Evolutionary conservation across 2,113 vertebrate species (phyloP).

Genomic region (Clarias macrocephalus): DNA sequence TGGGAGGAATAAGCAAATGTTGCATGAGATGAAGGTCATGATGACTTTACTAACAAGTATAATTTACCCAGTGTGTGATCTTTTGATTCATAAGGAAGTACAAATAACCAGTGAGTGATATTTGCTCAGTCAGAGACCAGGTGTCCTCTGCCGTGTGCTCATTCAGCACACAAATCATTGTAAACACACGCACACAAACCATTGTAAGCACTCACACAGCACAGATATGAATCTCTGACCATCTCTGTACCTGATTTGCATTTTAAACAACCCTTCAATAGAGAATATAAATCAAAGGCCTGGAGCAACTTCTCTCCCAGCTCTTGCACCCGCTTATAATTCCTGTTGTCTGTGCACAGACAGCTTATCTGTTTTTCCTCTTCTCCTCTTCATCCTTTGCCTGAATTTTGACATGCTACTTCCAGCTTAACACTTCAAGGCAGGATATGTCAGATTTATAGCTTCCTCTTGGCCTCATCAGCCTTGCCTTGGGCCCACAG

Average conservation of each 20-base stretch:
- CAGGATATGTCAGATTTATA: slow-evolving; percentile 64
- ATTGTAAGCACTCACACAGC: background rate
- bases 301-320: background rate
- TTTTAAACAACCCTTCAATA: slow-evolving; percentile 56
- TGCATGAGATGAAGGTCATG: slow-evolving; percentile 1
- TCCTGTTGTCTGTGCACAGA: slow-evolving; percentile 54
- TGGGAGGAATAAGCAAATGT: background rate
- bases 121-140: slow-evolving; percentile 26
- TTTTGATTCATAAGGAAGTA: slow-evolving; percentile 33
- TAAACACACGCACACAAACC: slow-evolving; percentile 16
- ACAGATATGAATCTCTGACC: slow-evolving; percentile 8
- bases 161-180: slow-evolving; percentile 24
- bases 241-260: slow-evolving; percentile 53
- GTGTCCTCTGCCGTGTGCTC: slow-evolving; percentile 17
- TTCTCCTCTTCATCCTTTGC: slow-evolving; percentile 47
- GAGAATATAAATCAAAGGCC: background rate
- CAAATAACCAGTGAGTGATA: slow-evolving; percentile 37
- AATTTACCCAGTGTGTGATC: slow-evolving; percentile 17
- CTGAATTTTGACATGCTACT: slow-evolving; percentile 55
- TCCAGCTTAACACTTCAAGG: slow-evolving; percentile 66
- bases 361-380: slow-evolving; percentile 44
- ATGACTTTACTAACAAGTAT: slow-evolving; percentile 32
- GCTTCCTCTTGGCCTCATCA: slow-evolving; percentile 46
- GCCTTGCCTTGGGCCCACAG: background rate
- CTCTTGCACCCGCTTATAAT: slow-evolving; percentile 51